These are phyloP conservation scores for Plotosus lineatus DNA, from an alignment of 2,113 vertebrate species.

Conservation along the genomic window DNA sequence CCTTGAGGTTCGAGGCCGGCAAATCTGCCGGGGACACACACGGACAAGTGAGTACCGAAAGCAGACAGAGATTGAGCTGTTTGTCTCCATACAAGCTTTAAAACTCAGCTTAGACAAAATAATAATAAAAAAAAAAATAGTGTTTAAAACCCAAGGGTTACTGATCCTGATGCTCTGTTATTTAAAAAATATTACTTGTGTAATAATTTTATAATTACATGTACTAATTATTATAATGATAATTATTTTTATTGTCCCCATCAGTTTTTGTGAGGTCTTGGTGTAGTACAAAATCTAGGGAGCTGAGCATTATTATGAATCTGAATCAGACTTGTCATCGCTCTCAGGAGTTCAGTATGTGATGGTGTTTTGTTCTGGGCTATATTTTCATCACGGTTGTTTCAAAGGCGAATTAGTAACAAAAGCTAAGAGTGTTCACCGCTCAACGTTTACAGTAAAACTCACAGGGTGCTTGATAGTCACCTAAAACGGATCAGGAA, in stretches of 20 bases:
- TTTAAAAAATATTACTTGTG: no score
- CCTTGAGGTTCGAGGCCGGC: constrained; percentile 94
- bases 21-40: constrained; percentile 97
- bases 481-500: neutral
- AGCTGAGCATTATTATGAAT: no score
- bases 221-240: no score
- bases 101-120: neutral
- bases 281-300: no score
- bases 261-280: no score
- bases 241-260: no score
- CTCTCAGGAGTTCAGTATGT: no score
- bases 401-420: neutral
- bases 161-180: neutral
- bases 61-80: constrained; percentile 23
- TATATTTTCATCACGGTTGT: neutral
- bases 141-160: neutral
- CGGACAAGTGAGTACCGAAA: constrained; percentile 82
- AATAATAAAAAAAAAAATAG: neutral
- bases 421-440: neutral
- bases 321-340: neutral
- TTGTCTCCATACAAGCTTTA: neutral
- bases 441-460: neutral
- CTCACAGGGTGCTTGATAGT: neutral
- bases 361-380: neutral
- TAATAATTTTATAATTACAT: no score